A percentile compares a stretch with the other conserved stretches of the same genome.
Evolutionary conservation across 2,888 invertebrate genomes (phyloP).

Genomic region (Drosophila rellima): DNA sequence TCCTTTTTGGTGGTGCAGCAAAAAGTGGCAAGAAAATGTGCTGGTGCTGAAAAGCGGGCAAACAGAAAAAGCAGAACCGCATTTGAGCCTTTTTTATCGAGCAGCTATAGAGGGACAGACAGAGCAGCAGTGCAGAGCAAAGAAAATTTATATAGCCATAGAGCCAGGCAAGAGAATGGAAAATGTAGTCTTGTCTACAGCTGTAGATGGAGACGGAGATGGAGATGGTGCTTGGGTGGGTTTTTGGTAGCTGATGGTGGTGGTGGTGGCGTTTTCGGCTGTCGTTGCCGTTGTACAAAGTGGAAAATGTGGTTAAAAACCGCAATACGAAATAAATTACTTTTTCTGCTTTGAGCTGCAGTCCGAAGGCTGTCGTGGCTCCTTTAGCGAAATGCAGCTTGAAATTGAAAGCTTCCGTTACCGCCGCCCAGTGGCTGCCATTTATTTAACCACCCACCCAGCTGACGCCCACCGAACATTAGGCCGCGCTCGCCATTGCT

Average conservation of each 20-base stretch:
- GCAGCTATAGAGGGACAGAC: conserved; percentile 48
- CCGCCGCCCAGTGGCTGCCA: conserved; percentile 55
- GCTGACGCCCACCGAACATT: conserved; percentile 59
- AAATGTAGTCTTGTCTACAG: conserved; percentile 49
- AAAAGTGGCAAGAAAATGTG: conserved; percentile 69
- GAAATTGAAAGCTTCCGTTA: conserved; percentile 80
- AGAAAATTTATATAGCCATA: conserved; percentile 70
- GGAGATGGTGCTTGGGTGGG: conserved; percentile 30
- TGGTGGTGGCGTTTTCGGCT: conserved; percentile 60
- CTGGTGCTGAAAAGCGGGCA: conserved; percentile 71
- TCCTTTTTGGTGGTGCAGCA: conserved; percentile 46
- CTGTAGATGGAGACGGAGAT: conserved; percentile 39
- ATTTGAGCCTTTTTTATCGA: conserved; percentile 80
- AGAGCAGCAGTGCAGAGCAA: conserved; percentile 44
- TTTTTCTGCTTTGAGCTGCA: conserved; percentile 78
- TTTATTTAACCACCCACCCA: conserved; percentile 46
- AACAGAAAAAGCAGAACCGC: conserved; percentile 74
- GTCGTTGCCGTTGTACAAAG: conserved; percentile 78
- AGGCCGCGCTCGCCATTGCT: conserved; percentile 75
- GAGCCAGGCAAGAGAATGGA: conserved; percentile 16
- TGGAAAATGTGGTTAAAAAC: conserved; percentile 81
- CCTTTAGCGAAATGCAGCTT: conserved; percentile 68
- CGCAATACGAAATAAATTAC: conserved; percentile 81
- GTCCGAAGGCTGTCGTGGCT: conserved; percentile 60
- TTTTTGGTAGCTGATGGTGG: conserved; percentile 4